Conservation (phyloP, 2,113 vertebrate genomes). For the Thunnus thynnus region DNA sequence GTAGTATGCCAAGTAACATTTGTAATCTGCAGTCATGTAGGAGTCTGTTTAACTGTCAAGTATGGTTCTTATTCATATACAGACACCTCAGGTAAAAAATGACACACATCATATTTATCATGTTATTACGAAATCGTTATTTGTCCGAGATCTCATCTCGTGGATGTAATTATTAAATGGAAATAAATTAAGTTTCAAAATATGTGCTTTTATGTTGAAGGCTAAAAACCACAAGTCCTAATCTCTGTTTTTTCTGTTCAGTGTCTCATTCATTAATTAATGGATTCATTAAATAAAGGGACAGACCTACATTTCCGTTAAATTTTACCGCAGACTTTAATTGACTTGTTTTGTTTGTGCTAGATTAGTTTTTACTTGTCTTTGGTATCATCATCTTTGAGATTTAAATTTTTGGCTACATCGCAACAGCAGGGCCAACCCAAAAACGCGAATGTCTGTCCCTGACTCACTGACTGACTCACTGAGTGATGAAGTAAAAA, state of each 20-base stretch:
- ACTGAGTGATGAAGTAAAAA: too few species aligned
- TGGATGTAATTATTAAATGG: neutral
- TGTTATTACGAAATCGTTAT: too few species aligned
- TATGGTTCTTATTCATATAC: neutral
- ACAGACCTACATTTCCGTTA: neutral
- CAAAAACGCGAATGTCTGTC: too few species aligned
- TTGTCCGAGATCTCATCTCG: neutral
- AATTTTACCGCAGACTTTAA: neutral
- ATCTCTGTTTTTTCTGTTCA: neutral
- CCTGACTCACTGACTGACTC: too few species aligned
- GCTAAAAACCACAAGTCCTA: neutral
- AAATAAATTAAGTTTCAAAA: neutral
- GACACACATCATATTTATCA: neutral
- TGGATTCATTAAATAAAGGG: neutral
- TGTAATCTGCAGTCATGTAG: too few species aligned
- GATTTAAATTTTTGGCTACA: neutral
- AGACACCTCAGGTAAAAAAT: neutral
- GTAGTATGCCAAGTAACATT: too few species aligned
- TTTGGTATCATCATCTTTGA: neutral
- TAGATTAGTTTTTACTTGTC: neutral
- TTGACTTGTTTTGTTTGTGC: neutral
- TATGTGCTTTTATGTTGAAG: constrained; percentile 3
- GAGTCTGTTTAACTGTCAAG: too few species aligned
- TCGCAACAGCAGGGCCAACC: too few species aligned
- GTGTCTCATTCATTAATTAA: neutral